Evolutionary conservation across 1,140 invertebrate genomes (phyloP).

Genomic region (Zaprionus nigranus): DNA sequence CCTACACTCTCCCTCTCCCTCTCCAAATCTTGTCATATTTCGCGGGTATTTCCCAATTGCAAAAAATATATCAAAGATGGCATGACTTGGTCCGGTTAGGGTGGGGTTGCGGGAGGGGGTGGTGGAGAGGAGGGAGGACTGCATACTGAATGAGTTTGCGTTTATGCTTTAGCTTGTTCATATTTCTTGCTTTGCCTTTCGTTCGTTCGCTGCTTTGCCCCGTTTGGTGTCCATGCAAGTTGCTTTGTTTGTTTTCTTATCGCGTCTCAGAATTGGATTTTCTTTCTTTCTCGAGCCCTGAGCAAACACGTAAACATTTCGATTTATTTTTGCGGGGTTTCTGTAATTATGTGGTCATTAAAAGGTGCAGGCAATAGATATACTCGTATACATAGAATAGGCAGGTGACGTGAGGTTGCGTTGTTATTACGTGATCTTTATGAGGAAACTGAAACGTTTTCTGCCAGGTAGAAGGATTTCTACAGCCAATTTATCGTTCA

Average conservation of each 20-base stretch:
- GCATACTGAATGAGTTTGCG: slow-evolving; percentile 28
- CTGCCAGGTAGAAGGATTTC: background rate
- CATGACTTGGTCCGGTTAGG: slow-evolving; percentile 45
- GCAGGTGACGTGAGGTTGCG: background rate
- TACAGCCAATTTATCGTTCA: slow-evolving; percentile 34
- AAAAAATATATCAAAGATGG: slow-evolving; percentile 43
- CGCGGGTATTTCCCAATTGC: slow-evolving; percentile 78
- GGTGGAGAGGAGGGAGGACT: no score
- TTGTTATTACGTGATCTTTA: background rate
- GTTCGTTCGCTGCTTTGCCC: slow-evolving; percentile 21
- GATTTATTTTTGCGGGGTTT: slow-evolving; percentile 42
- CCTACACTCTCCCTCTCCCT: background rate
- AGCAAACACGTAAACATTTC: slow-evolving; percentile 37
- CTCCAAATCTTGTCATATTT: slow-evolving; percentile 64
- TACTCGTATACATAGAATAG: background rate
- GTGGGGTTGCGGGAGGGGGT: background rate
- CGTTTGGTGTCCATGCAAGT: slow-evolving; percentile 35
- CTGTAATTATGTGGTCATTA: slow-evolving; percentile 5
- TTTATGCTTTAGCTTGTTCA: slow-evolving; percentile 31
- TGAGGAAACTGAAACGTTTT: background rate
- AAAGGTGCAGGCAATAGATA: background rate
- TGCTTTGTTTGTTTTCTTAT: slow-evolving; percentile 37
- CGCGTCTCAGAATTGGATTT: slow-evolving; percentile 29
- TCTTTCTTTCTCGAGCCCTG: background rate
- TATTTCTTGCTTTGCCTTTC: slow-evolving; percentile 35